Evolutionary conservation across 2,888 invertebrate genomes (phyloP), one percentile per base, ranked within the genome.

Genomic region (Apoderus coryli): DNA sequence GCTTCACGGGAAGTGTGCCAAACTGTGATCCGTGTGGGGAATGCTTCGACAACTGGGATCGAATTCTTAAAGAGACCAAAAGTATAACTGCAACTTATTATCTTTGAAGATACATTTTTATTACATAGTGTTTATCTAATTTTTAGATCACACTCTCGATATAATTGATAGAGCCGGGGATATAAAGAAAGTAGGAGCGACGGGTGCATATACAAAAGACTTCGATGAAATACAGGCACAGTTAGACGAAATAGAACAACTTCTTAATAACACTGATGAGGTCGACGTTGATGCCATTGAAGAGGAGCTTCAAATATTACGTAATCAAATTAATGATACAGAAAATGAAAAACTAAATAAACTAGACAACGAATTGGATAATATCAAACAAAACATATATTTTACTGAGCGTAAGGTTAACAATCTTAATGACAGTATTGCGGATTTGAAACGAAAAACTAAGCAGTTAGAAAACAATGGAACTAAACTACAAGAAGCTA

Each of bases 21-120:
- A 66, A 76, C 45, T 99, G 99, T 54, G 69, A 73, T 29, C 80
- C 92, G 2, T 99, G 98, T 56, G 98, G 96, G 10, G 96, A 98
- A 59, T 99, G 98, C 61, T 99, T 98, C 56, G 84, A 92, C 54
- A 95, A 89, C 56, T 99, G 98, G 98, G 96, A 98, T 57, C 51
- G 69, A 31, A 79, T 90, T 36, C 69, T 99, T 32, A 68, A 69
- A 39, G 75, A 74, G 25, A 54, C 82, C 14, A 68, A 66, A 58
- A 63, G 67, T 65, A 50, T n/a, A n/a, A n/a, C n/a, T n/a, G n/a
- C n/a, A n/a, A n/a, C n/a, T n/a, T n/a, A n/a, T n/a, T 19, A 19
- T 19, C 19, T 19, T 19, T 19, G n/a, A n/a, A n/a, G n/a, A n/a
- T n/a, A n/a, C n/a, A n/a, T n/a, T n/a, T n/a, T n/a, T n/a, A n/a